phyloP scores from a whole-genome alignment of 2,797 vertebrate species.

The Odontamblyopus lacepedii region DNA sequence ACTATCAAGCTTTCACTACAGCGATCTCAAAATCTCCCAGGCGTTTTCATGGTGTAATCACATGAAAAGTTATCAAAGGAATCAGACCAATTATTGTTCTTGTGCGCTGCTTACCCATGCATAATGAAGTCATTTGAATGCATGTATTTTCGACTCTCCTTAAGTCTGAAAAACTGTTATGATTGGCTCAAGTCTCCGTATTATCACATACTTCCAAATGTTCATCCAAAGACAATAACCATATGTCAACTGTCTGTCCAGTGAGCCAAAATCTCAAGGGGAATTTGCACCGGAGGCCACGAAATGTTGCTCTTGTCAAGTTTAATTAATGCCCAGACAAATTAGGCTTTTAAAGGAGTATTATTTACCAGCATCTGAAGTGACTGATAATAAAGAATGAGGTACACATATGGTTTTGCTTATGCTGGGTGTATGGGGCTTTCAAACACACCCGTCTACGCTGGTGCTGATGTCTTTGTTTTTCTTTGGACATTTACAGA shows the following conservation, averaged over 20 bases:
- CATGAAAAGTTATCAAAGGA: constrained; percentile 54
- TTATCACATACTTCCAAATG: constrained; percentile 52
- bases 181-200: constrained; percentile 48
- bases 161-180: constrained; percentile 49
- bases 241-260: constrained; percentile 47
- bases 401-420: constrained; percentile 39
- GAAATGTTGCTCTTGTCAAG: constrained; percentile 50
- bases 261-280: constrained; percentile 51
- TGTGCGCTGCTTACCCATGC: constrained; percentile 43
- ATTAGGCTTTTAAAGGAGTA: constrained; percentile 45
- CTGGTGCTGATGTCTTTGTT: constrained; percentile 11
- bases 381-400: constrained; percentile 14
- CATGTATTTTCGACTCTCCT: constrained; percentile 54
- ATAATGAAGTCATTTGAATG: constrained; percentile 50
- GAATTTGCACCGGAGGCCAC: constrained; percentile 46
- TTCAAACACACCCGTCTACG: constrained; percentile 19
- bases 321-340: constrained; percentile 42
- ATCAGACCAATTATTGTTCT: constrained; percentile 48
- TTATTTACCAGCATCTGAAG: constrained; percentile 23
- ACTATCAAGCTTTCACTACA: constrained; percentile 40
- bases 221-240: constrained; percentile 56
- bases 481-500: constrained; percentile 9
- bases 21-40: constrained; percentile 35
- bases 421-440: constrained; percentile 21
- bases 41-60: constrained; percentile 50